phyloP scores from a whole-genome alignment of 2,113 vertebrate species.

The Melozone crissalis region DNA sequence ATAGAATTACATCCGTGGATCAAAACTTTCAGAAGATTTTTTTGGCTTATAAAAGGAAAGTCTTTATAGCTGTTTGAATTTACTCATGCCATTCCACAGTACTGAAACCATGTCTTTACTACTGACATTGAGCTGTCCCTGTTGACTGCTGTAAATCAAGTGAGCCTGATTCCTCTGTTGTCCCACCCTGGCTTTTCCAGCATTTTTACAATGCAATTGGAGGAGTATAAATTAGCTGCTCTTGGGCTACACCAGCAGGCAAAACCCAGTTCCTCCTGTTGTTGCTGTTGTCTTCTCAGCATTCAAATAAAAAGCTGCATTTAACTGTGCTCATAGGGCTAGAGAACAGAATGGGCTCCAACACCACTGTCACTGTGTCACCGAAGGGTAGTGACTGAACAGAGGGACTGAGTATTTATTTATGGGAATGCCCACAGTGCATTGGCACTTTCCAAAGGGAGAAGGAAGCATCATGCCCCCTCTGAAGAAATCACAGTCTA shows the following conservation, averaged over 20 bases:
- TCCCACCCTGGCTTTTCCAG: not conserved
- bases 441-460: not conserved
- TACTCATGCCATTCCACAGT: not conserved
- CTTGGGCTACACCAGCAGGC: not conserved
- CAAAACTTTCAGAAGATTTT: not conserved
- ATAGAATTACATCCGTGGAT: not conserved
- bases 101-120: not conserved
- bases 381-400: not conserved
- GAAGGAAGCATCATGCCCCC: not conserved
- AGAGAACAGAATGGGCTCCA: not conserved
- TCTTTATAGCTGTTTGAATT: not conserved
- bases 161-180: not conserved
- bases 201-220: not conserved
- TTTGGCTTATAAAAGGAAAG: not conserved
- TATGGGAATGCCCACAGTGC: conserved; percentile 7
- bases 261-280: not conserved
- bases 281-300: not conserved
- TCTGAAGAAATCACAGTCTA: not conserved
- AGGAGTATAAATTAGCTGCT: not conserved
- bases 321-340: not conserved
- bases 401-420: not conserved
- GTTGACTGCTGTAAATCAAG: not conserved
- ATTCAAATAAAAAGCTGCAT: not conserved
- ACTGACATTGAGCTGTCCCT: not conserved
- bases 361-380: not conserved